Evolutionary conservation across 2,888 invertebrate species (phyloP).

Genomic region (Entomobrya multifasciata): DNA sequence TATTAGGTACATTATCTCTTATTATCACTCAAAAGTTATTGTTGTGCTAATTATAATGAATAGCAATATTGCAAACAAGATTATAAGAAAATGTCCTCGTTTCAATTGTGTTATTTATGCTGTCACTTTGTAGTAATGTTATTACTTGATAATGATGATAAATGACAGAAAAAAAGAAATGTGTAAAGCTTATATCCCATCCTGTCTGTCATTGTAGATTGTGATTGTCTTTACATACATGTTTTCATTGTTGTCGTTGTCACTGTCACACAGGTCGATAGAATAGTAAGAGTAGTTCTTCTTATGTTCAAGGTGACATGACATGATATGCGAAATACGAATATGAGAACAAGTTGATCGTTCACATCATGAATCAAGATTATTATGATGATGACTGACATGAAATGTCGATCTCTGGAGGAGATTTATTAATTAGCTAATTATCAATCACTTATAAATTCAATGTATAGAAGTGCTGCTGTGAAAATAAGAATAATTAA

Average conservation of each 20-base stretch:
- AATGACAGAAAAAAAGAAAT: background rate
- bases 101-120: conserved; percentile 40
- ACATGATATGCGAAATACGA: too few relatives aligned
- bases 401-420: conserved; percentile 13
- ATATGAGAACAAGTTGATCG: background rate
- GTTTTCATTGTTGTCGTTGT: conserved; percentile 20
- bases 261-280: background rate
- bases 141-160: conserved; percentile 42
- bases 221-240: conserved; percentile 9
- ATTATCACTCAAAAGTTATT: conserved; percentile 2
- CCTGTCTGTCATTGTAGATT: background rate
- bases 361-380: background rate
- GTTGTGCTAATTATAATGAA: conserved; percentile 14
- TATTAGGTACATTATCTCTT: background rate
- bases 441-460: too few relatives aligned
- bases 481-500: too few relatives aligned
- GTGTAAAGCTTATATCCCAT: background rate
- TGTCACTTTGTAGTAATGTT: conserved; percentile 19
- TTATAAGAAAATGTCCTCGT: conserved; percentile 17
- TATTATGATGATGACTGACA: background rate
- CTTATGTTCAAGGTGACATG: background rate
- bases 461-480: too few relatives aligned
- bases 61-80: background rate
- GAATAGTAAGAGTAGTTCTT: conserved; percentile 7
- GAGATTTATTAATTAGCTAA: conserved; percentile 54